Evolutionary conservation across 2,113 vertebrate species (phyloP).

Genomic region (Salvelinus sp.): DNA sequence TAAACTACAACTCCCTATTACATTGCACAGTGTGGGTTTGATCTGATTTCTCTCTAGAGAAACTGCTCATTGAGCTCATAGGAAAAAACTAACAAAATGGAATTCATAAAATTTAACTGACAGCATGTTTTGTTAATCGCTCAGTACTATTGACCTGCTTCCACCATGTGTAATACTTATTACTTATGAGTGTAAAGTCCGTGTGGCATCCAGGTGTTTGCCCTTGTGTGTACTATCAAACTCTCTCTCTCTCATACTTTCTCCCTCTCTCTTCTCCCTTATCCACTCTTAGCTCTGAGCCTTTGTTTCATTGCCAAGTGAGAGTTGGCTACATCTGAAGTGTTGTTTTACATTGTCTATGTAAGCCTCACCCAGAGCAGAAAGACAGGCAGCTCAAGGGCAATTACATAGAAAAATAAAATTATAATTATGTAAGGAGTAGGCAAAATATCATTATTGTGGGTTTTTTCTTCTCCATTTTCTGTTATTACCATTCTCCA

Average conservation of each 20-base stretch:
- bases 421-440: slow-evolving; percentile 42
- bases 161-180: too few relatives aligned
- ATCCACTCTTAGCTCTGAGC: slow-evolving; percentile 7
- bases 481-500: slow-evolving; percentile 60
- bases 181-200: too few relatives aligned
- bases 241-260: slow-evolving; percentile 30
- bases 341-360: not conserved
- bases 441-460: slow-evolving; percentile 33
- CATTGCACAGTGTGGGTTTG: too few relatives aligned
- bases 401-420: slow-evolving; percentile 33
- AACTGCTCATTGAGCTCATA: too few relatives aligned
- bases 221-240: not conserved
- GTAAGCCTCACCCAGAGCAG: not conserved
- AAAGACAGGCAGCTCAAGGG: slow-evolving; percentile 39
- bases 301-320: slow-evolving; percentile 55
- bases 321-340: slow-evolving; percentile 52
- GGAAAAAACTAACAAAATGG: too few relatives aligned
- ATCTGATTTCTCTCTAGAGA: too few relatives aligned
- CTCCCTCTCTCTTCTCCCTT: slow-evolving; percentile 25
- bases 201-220: too few relatives aligned
- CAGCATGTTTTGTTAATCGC: not conserved
- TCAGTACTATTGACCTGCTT: too few relatives aligned
- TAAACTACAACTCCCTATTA: too few relatives aligned
- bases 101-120: too few relatives aligned
- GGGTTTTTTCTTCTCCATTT: slow-evolving; percentile 38